Evolutionary conservation across 1,140 invertebrate genomes (phyloP).

Genomic region (Nixonia krombeini): DNA sequence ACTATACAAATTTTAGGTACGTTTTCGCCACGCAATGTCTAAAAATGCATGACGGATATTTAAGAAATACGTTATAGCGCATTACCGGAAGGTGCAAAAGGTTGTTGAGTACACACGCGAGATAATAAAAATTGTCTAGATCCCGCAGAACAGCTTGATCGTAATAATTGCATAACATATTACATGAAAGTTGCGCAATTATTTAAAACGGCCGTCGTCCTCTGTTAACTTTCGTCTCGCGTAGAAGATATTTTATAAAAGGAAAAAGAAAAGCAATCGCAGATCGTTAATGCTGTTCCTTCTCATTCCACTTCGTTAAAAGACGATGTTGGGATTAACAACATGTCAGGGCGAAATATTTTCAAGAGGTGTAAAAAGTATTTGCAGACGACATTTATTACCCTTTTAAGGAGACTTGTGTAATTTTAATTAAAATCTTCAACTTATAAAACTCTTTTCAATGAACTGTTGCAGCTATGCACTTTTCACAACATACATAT

Average conservation of each 20-base stretch:
- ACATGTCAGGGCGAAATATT: too few species aligned
- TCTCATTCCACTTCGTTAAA: too few species aligned
- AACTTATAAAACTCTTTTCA: too few species aligned
- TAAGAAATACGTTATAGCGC: neutral
- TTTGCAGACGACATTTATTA: too few species aligned
- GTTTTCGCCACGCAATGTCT: neutral
- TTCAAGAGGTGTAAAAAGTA: too few species aligned
- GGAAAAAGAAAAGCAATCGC: neutral
- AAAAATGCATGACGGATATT: neutral
- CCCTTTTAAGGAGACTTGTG: too few species aligned
- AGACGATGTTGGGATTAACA: too few species aligned
- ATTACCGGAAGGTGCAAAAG: neutral
- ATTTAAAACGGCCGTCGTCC: neutral
- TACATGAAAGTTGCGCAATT: slow-evolving; percentile 7
- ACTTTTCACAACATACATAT: too few species aligned
- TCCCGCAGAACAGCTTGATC: slow-evolving; percentile 5
- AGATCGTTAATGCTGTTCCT: too few species aligned
- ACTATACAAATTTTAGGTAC: neutral
- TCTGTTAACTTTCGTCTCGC: neutral
- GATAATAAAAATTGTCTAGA: neutral
- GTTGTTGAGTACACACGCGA: neutral
- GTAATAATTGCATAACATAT: slow-evolving; percentile 1
- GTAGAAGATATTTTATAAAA: neutral
- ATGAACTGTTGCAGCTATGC: too few species aligned
- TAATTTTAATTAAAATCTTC: too few species aligned